Base-by-base conservation (phyloP, 2,797 vertebrate genomes). In the Phalanger gymnotis region DNA sequence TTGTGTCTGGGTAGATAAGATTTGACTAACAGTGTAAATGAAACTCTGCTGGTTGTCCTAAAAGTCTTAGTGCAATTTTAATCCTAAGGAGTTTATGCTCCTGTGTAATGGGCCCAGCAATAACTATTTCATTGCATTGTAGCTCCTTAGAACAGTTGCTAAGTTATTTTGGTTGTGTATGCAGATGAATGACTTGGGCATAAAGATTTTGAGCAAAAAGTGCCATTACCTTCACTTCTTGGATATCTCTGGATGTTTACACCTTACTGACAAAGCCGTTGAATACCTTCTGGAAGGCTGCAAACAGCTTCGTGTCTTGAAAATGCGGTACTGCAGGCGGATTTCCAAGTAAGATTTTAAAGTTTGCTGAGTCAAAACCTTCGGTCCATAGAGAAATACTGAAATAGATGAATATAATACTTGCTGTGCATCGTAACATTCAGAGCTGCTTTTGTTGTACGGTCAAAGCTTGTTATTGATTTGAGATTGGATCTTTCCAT, bases 201-300 rank as follows among this genome's bases (percentile, higher is more conserved):
- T 99, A 93, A 98, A 99, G 94, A 98, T 98, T 54, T 97, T 99
- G 97, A 98, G 99, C 0, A 98, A 97, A 90, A 98, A 98, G 94
- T 99, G 99, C 97, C 97, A 57, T 97, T 99, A 98, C 94, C 98
- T 99, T 94, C 98, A 96, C 90, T 98, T 99, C 96, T 98, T 99
- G 93, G 99, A 99, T 54, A 97, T 99, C 96, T 99, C 98, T 3
- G 98, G 99, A 90, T 99, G 99, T 61, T 30, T 98, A 96, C 98
- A 97, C 91, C 98, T 99, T 95, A 99, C 99, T 30, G 99, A 99
- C 96, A 98, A 97, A 96, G 96, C 98, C 34, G 92, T 98, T 73
- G 97, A 94, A 54, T 95, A 97, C 91, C 98, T 99, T 47, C 97
- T 98, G 95, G 99, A 98, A 95, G 98, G 98, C 87, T 99, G 98